Base-by-base conservation (phyloP, 2,797 vertebrate species). In the Ptychobarbus kaznakovi region DNA sequence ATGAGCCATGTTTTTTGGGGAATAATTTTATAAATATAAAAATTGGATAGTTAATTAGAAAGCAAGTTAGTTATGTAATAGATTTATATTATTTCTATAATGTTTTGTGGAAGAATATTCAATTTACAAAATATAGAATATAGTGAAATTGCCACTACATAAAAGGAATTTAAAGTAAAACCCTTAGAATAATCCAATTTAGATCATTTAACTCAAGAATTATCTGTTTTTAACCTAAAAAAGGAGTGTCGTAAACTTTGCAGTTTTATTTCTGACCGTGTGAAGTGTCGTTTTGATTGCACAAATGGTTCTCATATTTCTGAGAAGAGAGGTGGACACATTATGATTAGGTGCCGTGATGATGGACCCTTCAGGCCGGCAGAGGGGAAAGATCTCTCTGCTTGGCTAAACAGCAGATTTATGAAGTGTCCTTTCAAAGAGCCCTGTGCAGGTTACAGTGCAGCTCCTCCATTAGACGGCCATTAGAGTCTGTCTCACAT, bases 371-470 rank as follows among this genome's bases (percentile, higher is more conserved):
- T 84, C 80, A 32, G 61, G 82, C 58, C 79, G 28, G 35, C 20
- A 81, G 83, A 85, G 82, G 85, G 76, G 79, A 86, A 81, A 83
- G 82, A 85, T 90, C 88, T 81, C 85, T 88, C 66, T 84, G 89
- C 86, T 82, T 83, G 85, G 81, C 77, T 86, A 88, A 86, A 86
- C 86, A 32, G 70, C 81, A 89, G 88, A 90, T 90, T 90, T 89
- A 90, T 89, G 80, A 86, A 83, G 84, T 63, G 28, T 85, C 65
- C 72, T 35, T 73, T 86, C 40, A 68, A 53, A 89, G 68, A 89
- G 42, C 68, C 22, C 32, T 35, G 75, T 82, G 82, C 68, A 86
- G 82, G 88, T 86, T 86, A 66, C 79, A 81, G 53, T 84, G 83
- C 84, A 80, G 81, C 70, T 82, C 85, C 82, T 88, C 85, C 84